Evolutionary conservation across 2,113 vertebrate species (phyloP), one percentile per base, ranked within the genome.

Genomic region (Blennius ocellaris): DNA sequence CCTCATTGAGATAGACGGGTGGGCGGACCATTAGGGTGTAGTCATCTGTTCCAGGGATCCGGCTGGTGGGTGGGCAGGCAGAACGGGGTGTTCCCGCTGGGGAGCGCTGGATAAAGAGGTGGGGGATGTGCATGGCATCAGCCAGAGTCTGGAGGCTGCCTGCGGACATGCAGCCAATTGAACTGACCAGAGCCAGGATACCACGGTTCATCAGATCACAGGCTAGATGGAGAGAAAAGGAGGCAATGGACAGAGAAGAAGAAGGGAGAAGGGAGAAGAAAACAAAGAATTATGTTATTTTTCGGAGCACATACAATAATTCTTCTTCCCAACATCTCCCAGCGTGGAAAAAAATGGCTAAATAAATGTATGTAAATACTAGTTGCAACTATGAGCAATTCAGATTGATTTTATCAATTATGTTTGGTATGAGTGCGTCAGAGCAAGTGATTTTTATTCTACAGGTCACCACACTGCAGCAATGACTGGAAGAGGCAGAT

Each of bases 181-280:
- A 99, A 93, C 97, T 99, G 87, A 99, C 97, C 17, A 99, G 94
- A 48, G 98, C 98, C 88, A 99, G 87, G 90, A 99, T 99, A 54
- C 98, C 98, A 72, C 98, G 96, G 91, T 98, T 99, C 98, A 99
- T 99, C 83, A 99, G 94, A 90, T 99, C 97, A 69, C 98, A 99
- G 41, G 97, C 98, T 99, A 90, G 1, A 94, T 86, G 74, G 63
- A 83, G n/a, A 83, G 54, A 11, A 30, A 73, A 30, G 37, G 37
- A 45, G 37, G 45, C 8, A 63, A 16, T 2, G 51, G 64, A 51
- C 6, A 53, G 15, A 47, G 17, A 44, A 17, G 21, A 39, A 56
- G 36, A 45, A 21, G 21, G 17, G 14, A 68, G 6, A 36, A 44
- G 14, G 37, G 58, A 45, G 65, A 6, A 71, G 11, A 8, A 63